Percentiles rank a stretch among this genome's conserved stretches.
These are phyloP conservation scores for Drosophila mettleri DNA, from an alignment of 2,888 invertebrate species.

Conservation along the genomic window DNA sequence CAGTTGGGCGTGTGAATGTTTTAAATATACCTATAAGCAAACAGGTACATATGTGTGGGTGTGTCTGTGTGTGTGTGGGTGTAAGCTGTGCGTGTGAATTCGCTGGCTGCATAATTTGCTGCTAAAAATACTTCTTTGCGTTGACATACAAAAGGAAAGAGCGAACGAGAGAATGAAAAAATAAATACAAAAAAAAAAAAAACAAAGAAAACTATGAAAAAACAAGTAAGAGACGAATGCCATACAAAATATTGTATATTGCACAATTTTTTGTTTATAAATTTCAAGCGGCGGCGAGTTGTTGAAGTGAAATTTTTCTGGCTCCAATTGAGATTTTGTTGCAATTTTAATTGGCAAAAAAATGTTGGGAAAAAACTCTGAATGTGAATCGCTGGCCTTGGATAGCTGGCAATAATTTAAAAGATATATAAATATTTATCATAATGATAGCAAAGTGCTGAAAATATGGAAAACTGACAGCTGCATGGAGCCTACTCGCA, in stretches of 20 bases:
- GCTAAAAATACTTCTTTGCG: constrained; percentile 73
- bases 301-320: neutral
- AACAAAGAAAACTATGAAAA: constrained; percentile 9
- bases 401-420: neutral
- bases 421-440: neutral
- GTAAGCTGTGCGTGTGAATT: constrained; percentile 40
- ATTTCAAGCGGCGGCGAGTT: too few species aligned
- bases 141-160: constrained; percentile 30
- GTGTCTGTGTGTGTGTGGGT: constrained; percentile 14
- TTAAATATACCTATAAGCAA: constrained; percentile 28
- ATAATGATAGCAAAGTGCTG: neutral
- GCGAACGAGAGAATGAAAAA: neutral
- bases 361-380: neutral
- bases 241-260: neutral
- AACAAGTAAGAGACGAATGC: neutral
- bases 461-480: too few species aligned
- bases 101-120: constrained; percentile 61
- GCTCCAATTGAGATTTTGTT: constrained; percentile 4
- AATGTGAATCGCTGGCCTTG: neutral
- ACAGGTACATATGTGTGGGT: constrained; percentile 22
- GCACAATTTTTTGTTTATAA: neutral
- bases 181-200: constrained; percentile 19
- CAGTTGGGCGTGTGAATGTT: constrained; percentile 30
- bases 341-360: neutral
- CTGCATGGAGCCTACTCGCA: too few species aligned